A percentile compares a stretch with the other conserved stretches of the same genome.
These are phyloP conservation scores for Zoanthus sociatus DNA, from an alignment of 92 coral and sea anemone genomes.

Conservation along the genomic window DNA sequence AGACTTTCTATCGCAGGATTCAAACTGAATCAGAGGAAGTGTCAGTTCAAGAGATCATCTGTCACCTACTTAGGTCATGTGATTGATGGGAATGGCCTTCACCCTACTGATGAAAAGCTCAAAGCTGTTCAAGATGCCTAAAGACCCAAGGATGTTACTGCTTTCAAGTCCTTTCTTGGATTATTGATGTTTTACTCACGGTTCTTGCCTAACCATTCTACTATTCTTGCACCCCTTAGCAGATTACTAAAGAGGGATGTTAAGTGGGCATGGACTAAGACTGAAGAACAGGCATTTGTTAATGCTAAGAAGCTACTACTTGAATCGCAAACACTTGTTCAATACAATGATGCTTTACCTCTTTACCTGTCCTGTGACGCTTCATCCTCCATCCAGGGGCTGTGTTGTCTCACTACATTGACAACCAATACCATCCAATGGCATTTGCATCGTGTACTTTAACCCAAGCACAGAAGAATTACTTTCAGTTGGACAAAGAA, in stretches of 20 bases:
- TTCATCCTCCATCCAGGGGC: conserved; percentile 61
- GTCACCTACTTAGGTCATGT: conserved; percentile 55
- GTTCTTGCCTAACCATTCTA: conserved; percentile 27
- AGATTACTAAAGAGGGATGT: conserved; percentile 41
- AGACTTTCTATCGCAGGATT: conserved; percentile 48
- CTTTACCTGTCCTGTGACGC: conserved; percentile 62
- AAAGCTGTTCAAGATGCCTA: conserved; percentile 36
- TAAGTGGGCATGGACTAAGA: conserved; percentile 24
- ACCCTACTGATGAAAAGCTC: conserved; percentile 39
- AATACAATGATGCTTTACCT: conserved; percentile 47
- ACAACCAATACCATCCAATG: conserved; percentile 54
- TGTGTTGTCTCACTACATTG: conserved; percentile 56
- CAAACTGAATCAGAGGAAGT: conserved; percentile 48
- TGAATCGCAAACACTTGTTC: conserved; percentile 46
- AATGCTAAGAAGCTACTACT: conserved; percentile 53
- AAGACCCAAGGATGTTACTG: conserved; percentile 55
- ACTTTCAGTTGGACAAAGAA: neutral
- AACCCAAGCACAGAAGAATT: conserved; percentile 37
- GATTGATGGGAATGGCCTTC: conserved; percentile 63
- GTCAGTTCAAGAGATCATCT: conserved; percentile 47
- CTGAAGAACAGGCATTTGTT: conserved; percentile 49
- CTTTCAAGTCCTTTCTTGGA: conserved; percentile 63
- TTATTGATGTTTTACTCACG: conserved; percentile 64
- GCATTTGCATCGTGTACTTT: conserved; percentile 59
- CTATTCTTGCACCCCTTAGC: conserved; percentile 49